Base-by-base conservation (phyloP, 1,140 invertebrate species). In the Antheraea pernyi region DNA sequence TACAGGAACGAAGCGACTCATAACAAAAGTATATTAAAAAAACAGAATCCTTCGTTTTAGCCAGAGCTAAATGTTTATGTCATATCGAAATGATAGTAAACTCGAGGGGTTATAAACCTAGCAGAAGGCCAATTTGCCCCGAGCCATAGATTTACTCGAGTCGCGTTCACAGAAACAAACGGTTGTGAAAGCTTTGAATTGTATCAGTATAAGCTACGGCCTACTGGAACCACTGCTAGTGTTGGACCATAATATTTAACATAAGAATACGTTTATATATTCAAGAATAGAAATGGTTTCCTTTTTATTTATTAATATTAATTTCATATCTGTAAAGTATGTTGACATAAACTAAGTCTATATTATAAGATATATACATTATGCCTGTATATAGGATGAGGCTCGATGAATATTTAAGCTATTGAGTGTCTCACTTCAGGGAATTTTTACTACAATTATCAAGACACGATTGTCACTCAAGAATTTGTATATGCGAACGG, bases 111-210 rank as follows among this genome's bases (percentile, higher is more conserved):
- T 53, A 53, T 53, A 53, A 53, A 53, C 46, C 46, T n/a, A 53
- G 19, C 30, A 16, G 16, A 63, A 42, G 13, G 64, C 39, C 64
- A 65, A 65, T 65, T 65, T 65, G 64, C 64, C 64, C 37, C 22
- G 37, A 63, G 61, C 61, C 61, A 63, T 63, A 30, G 64, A 65
- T 65, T 65, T 65, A 65, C 64, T 65, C 46, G 46, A 48, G 19
- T 65, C 42, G n/a, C 39, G 39, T 65, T 48, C 64, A 42, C 36
- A 64, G 64, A 48, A 65, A 65, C 18, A 46, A 48, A 46, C 39
- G 42, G 30, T 63, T 63, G 64, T 65, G 64, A 65, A 65, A 65
- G 64, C 64, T 65, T 48, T 18, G 64, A 48, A 48, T 64, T 42
- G 59, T 22, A 19, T 36, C 59, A 22, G 19, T 13, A 61, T 61